These are phyloP conservation scores for Neomonachus schauinslandi DNA, from an alignment of 2,113 vertebrate genomes.

Conservation along the genomic window DNA sequence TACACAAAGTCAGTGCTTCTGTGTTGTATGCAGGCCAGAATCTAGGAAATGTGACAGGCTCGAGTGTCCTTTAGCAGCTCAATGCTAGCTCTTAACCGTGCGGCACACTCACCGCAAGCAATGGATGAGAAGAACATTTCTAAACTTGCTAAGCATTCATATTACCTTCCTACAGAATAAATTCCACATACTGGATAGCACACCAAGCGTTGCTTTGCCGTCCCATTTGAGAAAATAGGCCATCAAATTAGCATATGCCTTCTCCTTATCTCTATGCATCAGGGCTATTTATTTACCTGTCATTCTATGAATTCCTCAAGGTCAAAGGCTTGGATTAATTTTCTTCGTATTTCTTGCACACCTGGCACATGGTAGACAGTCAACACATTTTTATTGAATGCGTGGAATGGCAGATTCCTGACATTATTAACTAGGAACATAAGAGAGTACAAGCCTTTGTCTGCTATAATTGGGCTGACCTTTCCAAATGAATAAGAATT, in stretches of 20 bases:
- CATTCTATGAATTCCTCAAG: slow-evolving; percentile 58
- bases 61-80: background rate
- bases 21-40: background rate
- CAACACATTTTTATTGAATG: slow-evolving; percentile 57
- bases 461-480: slow-evolving; percentile 76
- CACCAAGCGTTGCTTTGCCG: slow-evolving; percentile 46
- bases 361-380: background rate
- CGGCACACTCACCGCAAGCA: background rate
- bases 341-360: slow-evolving; percentile 53
- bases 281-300: slow-evolving; percentile 59
- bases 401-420: slow-evolving; percentile 53
- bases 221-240: slow-evolving; percentile 58
- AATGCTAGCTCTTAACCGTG: background rate
- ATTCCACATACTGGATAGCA: background rate
- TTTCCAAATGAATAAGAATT: slow-evolving; percentile 75
- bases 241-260: slow-evolving; percentile 54
- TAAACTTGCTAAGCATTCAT: slow-evolving; percentile 30
- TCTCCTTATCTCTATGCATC: slow-evolving; percentile 42
- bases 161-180: slow-evolving; percentile 45
- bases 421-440: slow-evolving; percentile 61
- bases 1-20: background rate
- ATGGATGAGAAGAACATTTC: slow-evolving; percentile 25
- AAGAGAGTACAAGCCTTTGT: slow-evolving; percentile 54
- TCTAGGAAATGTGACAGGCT: background rate
- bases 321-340: slow-evolving; percentile 63